Conservation (phyloP, 2,888 invertebrate genomes). For the Chelonus formosanus region DNA sequence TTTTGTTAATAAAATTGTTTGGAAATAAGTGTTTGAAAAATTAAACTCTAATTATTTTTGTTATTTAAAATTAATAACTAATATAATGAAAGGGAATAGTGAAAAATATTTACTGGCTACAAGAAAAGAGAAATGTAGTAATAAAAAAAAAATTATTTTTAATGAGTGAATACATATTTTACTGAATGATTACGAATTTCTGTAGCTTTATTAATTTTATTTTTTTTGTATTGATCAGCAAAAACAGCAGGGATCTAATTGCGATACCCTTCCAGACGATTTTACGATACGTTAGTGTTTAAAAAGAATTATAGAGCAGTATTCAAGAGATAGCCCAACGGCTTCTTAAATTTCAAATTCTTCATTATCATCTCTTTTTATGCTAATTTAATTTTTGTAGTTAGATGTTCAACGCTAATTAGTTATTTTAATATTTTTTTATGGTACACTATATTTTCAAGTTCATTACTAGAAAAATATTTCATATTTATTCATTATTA, state of each 20-base stretch:
- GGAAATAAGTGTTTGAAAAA: no score
- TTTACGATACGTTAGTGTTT: neutral
- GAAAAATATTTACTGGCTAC: no score
- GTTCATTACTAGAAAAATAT: no score
- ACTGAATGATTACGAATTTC: neutral
- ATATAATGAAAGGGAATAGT: no score
- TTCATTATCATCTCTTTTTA: neutral
- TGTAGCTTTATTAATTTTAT: neutral
- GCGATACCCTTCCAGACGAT: neutral
- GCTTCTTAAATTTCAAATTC: neutral
- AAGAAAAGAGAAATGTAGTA: neutral
- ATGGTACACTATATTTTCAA: no score
- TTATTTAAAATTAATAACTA: no score
- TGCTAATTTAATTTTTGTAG: constrained; percentile 1
- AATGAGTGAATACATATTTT: neutral
- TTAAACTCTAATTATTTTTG: no score
- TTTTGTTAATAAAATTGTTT: no score
- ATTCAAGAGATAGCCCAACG: neutral
- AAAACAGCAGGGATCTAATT: constrained; percentile 4
- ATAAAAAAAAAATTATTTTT: no score
- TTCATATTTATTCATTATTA: no score
- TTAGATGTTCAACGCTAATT: neutral
- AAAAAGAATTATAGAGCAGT: constrained; percentile 1
- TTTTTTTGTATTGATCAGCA: neutral
- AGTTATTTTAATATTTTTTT: no score